Evolutionary conservation across 2,113 vertebrate genomes (phyloP), one percentile per base, ranked within the genome.

Genomic region (Hippocampus zosterae): DNA sequence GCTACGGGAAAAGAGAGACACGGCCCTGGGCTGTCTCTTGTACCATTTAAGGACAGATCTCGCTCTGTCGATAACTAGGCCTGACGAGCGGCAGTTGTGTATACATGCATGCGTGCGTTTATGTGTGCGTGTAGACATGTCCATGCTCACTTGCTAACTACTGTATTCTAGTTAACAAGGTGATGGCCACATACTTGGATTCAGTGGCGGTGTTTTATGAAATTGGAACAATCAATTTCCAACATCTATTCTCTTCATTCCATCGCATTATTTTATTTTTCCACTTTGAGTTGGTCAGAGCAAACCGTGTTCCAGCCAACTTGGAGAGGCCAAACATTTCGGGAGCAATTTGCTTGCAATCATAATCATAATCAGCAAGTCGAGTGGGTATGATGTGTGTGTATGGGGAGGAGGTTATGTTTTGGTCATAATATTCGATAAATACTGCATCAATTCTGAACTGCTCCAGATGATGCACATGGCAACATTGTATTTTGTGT

Each of bases 11-110:
- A 75, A 84, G 68, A 84, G 68, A 78, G 48, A 70, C 81, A 75
- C 55, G 76, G 76, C 80, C 69, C 77, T 53, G 78, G 82, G 82
- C 76, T 77, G 85, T 91, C 86, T 79, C 33, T 16, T 60, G 57
- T 16, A 89, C 88, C 90, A 89, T 91, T 89, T 90, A 91, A 86
- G 89, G 90, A 88, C 67, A 89, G 81, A 87, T 88, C 86, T 83
- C 74, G 74, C 76, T 64, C 78, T 81, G 84, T 87, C 81, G 74
- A 88, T 89, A 85, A 83, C 81, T 73, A 74, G 74, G 84, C 81
- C 79, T 80, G 84, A 85, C 81, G 82, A 83, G 78, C 60, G 19
- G 29, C 59, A 68, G 29, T 37, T 61, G 68, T 68, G 68, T 44
- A 67, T 63, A 69, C 60, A 57, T 66, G 56, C 46, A 62, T 57